Base-by-base conservation (phyloP, 2,797 vertebrate genomes). In the Cottoperca gobio region DNA sequence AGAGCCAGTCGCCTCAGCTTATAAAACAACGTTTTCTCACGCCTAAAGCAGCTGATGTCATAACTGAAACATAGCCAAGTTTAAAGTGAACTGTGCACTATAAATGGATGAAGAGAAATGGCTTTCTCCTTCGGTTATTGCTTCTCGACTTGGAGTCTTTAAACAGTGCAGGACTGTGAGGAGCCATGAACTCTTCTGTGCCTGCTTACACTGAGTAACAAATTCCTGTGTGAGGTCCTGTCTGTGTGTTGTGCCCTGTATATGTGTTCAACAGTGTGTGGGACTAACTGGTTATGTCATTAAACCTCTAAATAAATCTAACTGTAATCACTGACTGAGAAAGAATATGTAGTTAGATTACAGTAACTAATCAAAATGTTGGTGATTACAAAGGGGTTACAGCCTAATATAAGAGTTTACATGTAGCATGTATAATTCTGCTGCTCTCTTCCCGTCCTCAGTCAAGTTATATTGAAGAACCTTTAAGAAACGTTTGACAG, bases 1-100 rank as follows among this genome's bases (percentile, higher is more conserved):
- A 23, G 69, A 79, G 79, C 70, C 39, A 39, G 79, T 78, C 63
- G 78, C 81, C 91, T 84, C 62, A 8, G 87, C 89, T 89, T 88
- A 85, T 87, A 87, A 90, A 89, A 89, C 89, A 84, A 70, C 43
- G 59, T 86, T 93, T 95, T 95, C 94, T 94, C 93, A 94, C 88
- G 91, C 92, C 88, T 89, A 54, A 72, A 88, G 81, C 62, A 11
- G 89, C 85, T 94, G 94, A 95, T 91, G 93, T 94, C 91, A 94
- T 90, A 84, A 70, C 83, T 85, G 79, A 69, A 70, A 46, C n/a
- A 3, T 1, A 13, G 93, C 93, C 94, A 92, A 91, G 86, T 86
- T 85, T 83, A 77, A 89, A 91, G 83, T 75, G 78, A 92, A 83
- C 81, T 72, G 59, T 67, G 85, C 83, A 72, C 86, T 91, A 85